These are phyloP conservation scores for Tragelaphus eurycerus DNA, from an alignment of 2,797 vertebrate species.

Conservation along the genomic window DNA sequence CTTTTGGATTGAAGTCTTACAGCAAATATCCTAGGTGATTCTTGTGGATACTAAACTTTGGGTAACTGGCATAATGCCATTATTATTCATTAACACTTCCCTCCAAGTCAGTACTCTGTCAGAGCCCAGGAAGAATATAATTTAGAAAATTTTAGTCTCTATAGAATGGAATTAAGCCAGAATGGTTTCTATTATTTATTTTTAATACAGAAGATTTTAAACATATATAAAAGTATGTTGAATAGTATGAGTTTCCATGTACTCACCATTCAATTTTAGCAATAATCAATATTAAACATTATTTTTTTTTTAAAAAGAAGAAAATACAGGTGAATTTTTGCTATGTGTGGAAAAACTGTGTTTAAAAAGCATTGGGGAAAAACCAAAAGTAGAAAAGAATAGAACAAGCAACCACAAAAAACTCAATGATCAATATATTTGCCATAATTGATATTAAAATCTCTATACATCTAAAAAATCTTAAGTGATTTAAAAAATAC, in stretches of 20 bases:
- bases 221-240: not conserved
- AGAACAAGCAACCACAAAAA: not conserved
- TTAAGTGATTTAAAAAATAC: not conserved
- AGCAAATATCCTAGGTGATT: not conserved
- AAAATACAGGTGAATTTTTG: not conserved
- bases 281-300: not conserved
- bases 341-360: not conserved
- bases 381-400: not conserved
- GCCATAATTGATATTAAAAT: not conserved
- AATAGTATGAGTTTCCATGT: not conserved
- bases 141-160: not conserved
- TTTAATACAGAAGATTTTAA: not conserved
- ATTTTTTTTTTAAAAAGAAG: not conserved
- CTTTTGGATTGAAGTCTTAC: conserved; percentile 22
- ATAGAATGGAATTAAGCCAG: not conserved
- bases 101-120: not conserved
- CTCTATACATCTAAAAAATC: not conserved
- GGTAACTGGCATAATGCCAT: not conserved
- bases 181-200: not conserved
- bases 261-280: not conserved
- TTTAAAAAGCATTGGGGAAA: not conserved
- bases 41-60: not conserved
- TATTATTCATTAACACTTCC: not conserved
- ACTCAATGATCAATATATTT: not conserved
- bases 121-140: not conserved